These are phyloP conservation scores for Drosophila mulleri DNA, from an alignment of 2,888 invertebrate genomes.

Conservation along the genomic window DNA sequence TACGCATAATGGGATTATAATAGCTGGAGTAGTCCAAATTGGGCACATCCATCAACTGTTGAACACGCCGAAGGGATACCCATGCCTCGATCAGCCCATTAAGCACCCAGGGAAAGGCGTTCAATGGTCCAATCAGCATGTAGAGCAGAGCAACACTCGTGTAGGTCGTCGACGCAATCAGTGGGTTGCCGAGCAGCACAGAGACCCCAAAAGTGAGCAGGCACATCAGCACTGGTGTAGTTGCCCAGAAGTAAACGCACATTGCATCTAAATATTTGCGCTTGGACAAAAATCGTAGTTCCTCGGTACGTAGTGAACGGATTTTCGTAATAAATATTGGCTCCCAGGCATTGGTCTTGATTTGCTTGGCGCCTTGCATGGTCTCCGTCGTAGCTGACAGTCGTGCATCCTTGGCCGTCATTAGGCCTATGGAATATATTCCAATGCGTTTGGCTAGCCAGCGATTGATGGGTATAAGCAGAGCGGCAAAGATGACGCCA, in stretches of 20 bases:
- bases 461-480: slow-evolving; percentile 97
- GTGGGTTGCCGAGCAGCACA: slow-evolving; percentile 90
- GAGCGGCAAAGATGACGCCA: slow-evolving; percentile 93
- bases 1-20: slow-evolving; percentile 82
- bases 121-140: slow-evolving; percentile 97
- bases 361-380: slow-evolving; percentile 93
- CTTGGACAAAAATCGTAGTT: slow-evolving; percentile 91
- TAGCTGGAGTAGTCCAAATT: slow-evolving; percentile 84
- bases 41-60: slow-evolving; percentile 89
- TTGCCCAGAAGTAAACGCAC: slow-evolving; percentile 99
- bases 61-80: slow-evolving; percentile 96
- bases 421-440: slow-evolving; percentile 92
- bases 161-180: slow-evolving; percentile 95
- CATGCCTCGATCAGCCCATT: slow-evolving; percentile 98
- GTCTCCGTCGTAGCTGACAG: slow-evolving; percentile 95
- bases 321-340: slow-evolving; percentile 91
- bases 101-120: slow-evolving; percentile 99
- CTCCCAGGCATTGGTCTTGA: slow-evolving; percentile 98
- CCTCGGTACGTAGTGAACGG: slow-evolving; percentile 88
- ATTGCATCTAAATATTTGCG: slow-evolving; percentile 98
- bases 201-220: slow-evolving; percentile 93
- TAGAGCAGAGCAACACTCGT: slow-evolving; percentile 97
- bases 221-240: slow-evolving; percentile 96
- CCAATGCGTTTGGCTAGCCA: slow-evolving; percentile 95
- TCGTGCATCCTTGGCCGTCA: slow-evolving; percentile 95